Base-by-base conservation (phyloP, 2,113 vertebrate species). In the Spermophilus dauricus region DNA sequence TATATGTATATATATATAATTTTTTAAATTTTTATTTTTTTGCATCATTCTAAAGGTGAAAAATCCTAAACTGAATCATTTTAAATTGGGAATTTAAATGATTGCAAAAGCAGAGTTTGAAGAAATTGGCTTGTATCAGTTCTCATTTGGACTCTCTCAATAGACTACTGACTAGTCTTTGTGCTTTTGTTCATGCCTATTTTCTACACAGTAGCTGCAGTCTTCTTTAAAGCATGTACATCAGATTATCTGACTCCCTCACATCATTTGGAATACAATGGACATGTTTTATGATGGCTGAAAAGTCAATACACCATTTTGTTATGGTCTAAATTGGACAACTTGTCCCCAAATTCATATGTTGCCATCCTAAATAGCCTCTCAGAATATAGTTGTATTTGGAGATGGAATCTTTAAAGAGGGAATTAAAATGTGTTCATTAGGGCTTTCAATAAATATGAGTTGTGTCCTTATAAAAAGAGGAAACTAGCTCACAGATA, bases 121-220 rank as follows among this genome's bases (percentile, higher is more conserved):
- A 85, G 65, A 61, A 86, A 78, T 82, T 17, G 97, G 34, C 72
- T 16, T 61, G 5, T 32, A 26, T 75, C 18, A 73, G 8, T 17
- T 76, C 30, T 94, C 48, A 53, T 63, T 22, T 32, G 12, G 24
- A 83, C 45, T 75, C 32, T 30, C 89, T n/a, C n/a, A 75, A 6
- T 32, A 92, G 13, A 45, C 10, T 58, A 28, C 42, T 76, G 8
- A 86, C 39, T 75, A 56, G 26, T 42, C 56, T 93, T 72, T 24
- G 34, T 34, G n/a, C 17, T 86, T 91, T 81, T 32, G 48, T 37
- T 70, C 32, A 89, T 86, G 51, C 24, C 39, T 70, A 76, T 77
- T 91, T 96, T 86, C 93, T 94, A 97, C 81, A 94, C 16, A 89
- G 42, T 63, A 89, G 45, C 92, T 42, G 83, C 26, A 73, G 92